Percentiles rank a stretch among this genome's conserved stretches.
phyloP scores from a whole-genome alignment of 1,140 invertebrate genomes.

The Zaprionus gabonicus region DNA sequence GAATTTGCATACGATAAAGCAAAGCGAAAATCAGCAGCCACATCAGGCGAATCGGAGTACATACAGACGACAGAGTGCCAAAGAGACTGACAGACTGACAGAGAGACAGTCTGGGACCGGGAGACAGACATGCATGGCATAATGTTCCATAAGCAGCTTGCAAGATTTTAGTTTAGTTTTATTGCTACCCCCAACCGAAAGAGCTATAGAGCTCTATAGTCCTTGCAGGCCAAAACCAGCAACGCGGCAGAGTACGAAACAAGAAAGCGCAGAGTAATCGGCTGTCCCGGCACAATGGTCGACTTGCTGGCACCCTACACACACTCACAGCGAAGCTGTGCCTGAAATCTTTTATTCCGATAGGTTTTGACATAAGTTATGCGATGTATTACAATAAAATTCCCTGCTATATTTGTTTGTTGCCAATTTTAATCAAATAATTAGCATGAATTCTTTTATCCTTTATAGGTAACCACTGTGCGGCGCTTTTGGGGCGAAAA shows the following conservation, averaged over 20 bases:
- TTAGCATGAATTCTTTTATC: not conserved
- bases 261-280: conserved; percentile 25
- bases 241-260: conserved; percentile 28
- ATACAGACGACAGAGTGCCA: conserved; percentile 4
- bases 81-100: not conserved
- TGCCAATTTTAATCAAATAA: not conserved
- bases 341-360: not conserved
- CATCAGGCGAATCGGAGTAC: conserved; percentile 40
- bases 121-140: not conserved
- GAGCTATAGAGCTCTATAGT: conserved; percentile 24
- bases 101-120: not conserved
- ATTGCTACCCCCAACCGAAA: conserved; percentile 44
- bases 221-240: conserved; percentile 38
- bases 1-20: conserved; percentile 55
- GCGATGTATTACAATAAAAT: not conserved
- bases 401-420: not conserved
- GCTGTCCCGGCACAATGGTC: conserved; percentile 12
- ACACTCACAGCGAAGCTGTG: not conserved
- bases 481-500: not conserved
- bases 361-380: not conserved
- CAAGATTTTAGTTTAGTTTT: conserved; percentile 44
- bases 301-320: conserved; percentile 33
- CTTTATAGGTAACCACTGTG: not conserved
- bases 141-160: conserved; percentile 34
- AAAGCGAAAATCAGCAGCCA: conserved; percentile 47